Percentiles rank a stretch among this genome's conserved stretches.
Conservation (phyloP, 2,888 invertebrate genomes). For the Agriopis aurantiaria region DNA sequence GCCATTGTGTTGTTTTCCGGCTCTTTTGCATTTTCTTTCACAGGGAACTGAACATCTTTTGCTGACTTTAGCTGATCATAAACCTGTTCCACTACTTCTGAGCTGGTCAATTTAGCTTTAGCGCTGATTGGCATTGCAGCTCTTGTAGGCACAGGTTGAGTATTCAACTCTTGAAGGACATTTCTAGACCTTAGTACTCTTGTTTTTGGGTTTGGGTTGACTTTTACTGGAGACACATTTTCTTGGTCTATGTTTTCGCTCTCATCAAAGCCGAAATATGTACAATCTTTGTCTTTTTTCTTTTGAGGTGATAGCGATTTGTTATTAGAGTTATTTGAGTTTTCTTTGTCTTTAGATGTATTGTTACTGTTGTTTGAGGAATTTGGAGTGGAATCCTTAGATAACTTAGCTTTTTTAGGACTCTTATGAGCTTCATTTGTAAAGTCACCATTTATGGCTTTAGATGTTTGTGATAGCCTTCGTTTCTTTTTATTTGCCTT, state of each 20-base stretch:
- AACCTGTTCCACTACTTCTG: constrained; percentile 63
- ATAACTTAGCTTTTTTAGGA: constrained; percentile 45
- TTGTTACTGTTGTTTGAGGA: constrained; percentile 43
- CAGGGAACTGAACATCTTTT: constrained; percentile 62
- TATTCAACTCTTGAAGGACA: constrained; percentile 71
- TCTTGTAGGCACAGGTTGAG: constrained; percentile 61
- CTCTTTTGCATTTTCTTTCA: constrained; percentile 46
- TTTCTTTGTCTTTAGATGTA: constrained; percentile 53
- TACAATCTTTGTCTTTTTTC: constrained; percentile 60
- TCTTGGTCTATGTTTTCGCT: constrained; percentile 70
- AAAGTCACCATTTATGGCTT: constrained; percentile 60
- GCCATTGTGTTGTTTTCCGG: constrained; percentile 43
- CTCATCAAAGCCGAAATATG: constrained; percentile 82
- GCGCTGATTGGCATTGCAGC: constrained; percentile 61
- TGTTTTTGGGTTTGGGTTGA: constrained; percentile 50
- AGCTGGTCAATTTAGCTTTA: constrained; percentile 62
- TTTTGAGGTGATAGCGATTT: constrained; percentile 44
- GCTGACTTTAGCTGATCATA: constrained; percentile 68
- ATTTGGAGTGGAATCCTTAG: constrained; percentile 29
- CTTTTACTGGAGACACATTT: constrained; percentile 73
- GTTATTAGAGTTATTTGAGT: constrained; percentile 40
- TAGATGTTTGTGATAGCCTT: constrained; percentile 59
- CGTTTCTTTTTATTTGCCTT: constrained; percentile 69
- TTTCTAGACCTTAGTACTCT: constrained; percentile 62
- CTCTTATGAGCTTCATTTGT: constrained; percentile 37